A percentile compares a stretch with the other conserved stretches of the same genome.
Evolutionary conservation across 2,113 vertebrate genomes (phyloP).

Genomic region (Isurus oxyrinchus): DNA sequence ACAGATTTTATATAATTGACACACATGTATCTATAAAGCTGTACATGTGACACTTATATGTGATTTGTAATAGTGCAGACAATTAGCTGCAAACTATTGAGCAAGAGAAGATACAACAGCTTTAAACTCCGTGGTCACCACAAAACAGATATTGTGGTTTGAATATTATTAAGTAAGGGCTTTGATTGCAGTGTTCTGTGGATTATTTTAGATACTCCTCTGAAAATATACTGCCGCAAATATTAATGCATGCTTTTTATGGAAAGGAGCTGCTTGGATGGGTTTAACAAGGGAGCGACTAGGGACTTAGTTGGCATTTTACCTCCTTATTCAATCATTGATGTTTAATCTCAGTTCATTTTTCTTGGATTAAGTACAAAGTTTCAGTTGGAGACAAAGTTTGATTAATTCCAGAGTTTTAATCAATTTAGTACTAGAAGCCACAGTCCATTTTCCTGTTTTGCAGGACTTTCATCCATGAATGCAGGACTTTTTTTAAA

Average conservation of each 20-base stretch:
- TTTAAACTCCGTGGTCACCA: neutral
- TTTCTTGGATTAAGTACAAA: neutral
- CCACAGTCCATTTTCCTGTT: neutral
- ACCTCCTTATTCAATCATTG: neutral
- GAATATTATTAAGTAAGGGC: neutral
- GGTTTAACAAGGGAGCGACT: neutral
- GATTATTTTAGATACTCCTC: neutral
- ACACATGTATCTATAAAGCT: neutral
- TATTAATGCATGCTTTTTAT: neutral
- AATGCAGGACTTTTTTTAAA: neutral
- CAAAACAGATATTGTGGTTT: neutral
- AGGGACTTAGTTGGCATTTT: neutral
- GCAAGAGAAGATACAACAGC: neutral
- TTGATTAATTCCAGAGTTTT: neutral
- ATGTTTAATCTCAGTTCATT: neutral
- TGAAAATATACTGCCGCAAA: neutral
- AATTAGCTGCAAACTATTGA: neutral
- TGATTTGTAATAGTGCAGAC: neutral
- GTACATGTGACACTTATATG: neutral
- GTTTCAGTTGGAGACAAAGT: neutral
- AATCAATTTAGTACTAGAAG: neutral
- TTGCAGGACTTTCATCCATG: neutral
- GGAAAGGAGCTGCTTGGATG: neutral
- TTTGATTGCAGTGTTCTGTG: neutral
- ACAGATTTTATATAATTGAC: neutral